Percentiles rank a stretch among this genome's conserved stretches.
Evolutionary conservation across 2,797 vertebrate species (phyloP).

Genomic region (Hirundo rustica): DNA sequence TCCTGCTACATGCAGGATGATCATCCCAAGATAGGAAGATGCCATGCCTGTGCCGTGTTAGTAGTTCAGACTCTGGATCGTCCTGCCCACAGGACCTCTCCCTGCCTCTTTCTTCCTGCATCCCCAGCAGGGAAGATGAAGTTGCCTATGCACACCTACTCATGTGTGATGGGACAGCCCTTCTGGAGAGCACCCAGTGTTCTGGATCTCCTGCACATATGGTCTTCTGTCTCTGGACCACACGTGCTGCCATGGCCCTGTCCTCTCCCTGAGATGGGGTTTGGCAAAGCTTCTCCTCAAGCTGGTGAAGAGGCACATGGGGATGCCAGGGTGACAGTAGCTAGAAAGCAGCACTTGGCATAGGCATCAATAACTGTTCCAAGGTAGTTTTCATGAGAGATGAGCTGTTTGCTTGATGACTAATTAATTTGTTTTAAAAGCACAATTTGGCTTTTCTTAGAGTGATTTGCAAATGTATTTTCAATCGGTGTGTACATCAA

Average conservation of each 20-base stretch:
- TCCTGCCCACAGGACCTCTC: not conserved
- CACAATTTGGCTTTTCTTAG: not conserved
- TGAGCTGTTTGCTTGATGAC: not conserved
- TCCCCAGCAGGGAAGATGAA: not conserved
- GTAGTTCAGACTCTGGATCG: rapidly evolving
- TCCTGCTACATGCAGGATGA: not conserved
- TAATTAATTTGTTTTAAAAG: not conserved
- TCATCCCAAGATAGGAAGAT: not conserved
- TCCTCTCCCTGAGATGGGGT: not conserved
- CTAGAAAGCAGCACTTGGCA: not conserved
- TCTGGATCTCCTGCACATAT: not conserved
- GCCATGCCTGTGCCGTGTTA: rapidly evolving
- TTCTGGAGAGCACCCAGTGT: not conserved
- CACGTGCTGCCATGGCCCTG: rapidly evolving
- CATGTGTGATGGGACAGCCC: not conserved
- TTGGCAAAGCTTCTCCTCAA: not conserved
- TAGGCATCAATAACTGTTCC: not conserved
- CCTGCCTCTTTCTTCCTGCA: not conserved
- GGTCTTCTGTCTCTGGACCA: not conserved
- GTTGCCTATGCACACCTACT: not conserved
- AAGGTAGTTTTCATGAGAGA: not conserved
- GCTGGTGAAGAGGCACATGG: not conserved
- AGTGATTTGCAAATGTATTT: not conserved
- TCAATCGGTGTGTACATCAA: not conserved
- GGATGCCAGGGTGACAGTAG: not conserved